These are phyloP conservation scores for Prietella phreatophila DNA, from an alignment of 2,113 vertebrate genomes.

Conservation along the genomic window DNA sequence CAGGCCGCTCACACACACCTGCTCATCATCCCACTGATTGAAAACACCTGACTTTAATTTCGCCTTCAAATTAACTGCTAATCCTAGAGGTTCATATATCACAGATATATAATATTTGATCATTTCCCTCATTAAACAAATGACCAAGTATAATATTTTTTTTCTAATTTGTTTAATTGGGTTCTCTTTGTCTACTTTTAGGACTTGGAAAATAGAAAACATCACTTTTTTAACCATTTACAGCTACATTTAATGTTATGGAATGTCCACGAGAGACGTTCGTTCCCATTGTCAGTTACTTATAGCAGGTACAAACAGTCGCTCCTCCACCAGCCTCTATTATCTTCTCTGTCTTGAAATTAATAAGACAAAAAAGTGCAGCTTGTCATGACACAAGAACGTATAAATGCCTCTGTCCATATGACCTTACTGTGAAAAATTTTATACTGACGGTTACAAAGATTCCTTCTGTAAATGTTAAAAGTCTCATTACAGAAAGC, in stretches of 20 bases:
- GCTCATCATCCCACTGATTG: no score
- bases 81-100: no score
- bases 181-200: no score
- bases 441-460: neutral
- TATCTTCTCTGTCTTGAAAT: neutral
- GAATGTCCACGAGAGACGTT: neutral
- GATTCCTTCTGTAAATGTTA: neutral
- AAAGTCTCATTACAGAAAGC: neutral
- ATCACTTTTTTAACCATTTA: neutral
- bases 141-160: no score
- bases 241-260: neutral
- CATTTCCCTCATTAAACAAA: no score
- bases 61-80: no score
- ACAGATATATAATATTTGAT: no score
- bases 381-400: neutral
- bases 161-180: no score
- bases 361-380: neutral
- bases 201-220: no score
- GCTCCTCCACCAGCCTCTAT: neutral
- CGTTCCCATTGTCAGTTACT: neutral
- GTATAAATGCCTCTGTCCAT: neutral
- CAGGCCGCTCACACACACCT: no score
- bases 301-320: neutral
- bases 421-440: neutral
- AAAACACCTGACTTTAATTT: no score